Base-by-base conservation (phyloP, 2,113 vertebrate species). In the Ictalurus punctatus region DNA sequence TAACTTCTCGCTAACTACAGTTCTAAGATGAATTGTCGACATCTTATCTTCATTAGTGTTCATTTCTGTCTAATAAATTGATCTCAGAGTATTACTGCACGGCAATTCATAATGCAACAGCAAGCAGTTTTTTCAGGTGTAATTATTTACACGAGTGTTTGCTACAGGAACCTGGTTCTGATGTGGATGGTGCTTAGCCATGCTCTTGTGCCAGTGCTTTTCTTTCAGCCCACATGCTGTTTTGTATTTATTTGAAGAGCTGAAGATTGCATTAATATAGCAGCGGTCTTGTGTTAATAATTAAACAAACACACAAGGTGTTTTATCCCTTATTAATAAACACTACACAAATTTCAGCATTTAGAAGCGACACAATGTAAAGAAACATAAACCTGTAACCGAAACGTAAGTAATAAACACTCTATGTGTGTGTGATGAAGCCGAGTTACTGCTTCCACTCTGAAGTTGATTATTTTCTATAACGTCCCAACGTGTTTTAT, bases 241-340 rank as follows among this genome's bases (percentile, higher is more conserved):
- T 71, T 93, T 92, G 92, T 90, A 89, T 90, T 93, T 92, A 91
- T 95, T 92, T 91, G 73, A 93, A 92, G 76, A 89, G 79, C 87
- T 19, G 34, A 37, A 73, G 71, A 73, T 74, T 4, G 37, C 21
- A 44, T 40, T 94, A 93, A 94, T 92, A 93, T 91, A 92, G 86
- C 90, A 34, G 85, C 87, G 83, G 82, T 86, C 92, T 86, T 69
- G 85, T 87, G 91, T 93, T 90, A 93, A 92, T 94, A 93, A 94
- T 93, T 93, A 76, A 91, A 92, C 87, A 87, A 37, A 79, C 81
- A 30, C 73, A 40, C 9, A 14, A 48, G 25, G 48, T 13, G 17
- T 19, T 44, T 21, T 40, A 44, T 73, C 21, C 34, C 71, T 71
- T 37, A 71, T 30, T 14, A 34, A 19, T 71, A 71, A 34, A 34